Conservation (phyloP, 2,113 vertebrate genomes). For the Polyodon spathula region DNA sequence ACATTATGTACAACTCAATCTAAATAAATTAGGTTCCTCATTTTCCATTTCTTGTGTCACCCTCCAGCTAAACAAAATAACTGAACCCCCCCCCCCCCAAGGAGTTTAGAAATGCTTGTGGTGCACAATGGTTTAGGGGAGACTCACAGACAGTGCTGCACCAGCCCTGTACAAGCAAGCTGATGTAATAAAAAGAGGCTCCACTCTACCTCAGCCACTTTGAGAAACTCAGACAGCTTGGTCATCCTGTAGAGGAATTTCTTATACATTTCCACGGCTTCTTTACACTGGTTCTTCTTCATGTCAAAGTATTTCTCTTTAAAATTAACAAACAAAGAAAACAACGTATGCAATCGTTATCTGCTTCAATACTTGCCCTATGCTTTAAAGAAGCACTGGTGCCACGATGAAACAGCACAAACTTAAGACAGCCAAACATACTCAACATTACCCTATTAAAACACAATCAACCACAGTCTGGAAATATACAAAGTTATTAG, state of each 20-base stretch:
- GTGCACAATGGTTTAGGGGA: not conserved
- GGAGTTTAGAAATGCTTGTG: no score
- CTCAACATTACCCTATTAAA: no score
- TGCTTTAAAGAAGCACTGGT: no score
- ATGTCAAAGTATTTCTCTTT: slow-evolving; percentile 66
- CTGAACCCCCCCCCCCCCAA: no score
- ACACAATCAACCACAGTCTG: no score
- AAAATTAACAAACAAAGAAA: not conserved
- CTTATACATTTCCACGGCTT: slow-evolving; percentile 67
- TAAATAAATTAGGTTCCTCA: no score
- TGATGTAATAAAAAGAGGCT: slow-evolving; percentile 18
- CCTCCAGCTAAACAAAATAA: no score
- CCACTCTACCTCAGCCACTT: slow-evolving; percentile 56
- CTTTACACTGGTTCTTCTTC: slow-evolving; percentile 63
- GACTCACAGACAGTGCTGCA: slow-evolving; percentile 2
- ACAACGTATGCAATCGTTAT: not conserved
- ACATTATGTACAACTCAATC: no score
- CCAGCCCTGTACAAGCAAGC: slow-evolving; percentile 6
- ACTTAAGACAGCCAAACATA: no score
- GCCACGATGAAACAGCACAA: no score
- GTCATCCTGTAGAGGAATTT: slow-evolving; percentile 59
- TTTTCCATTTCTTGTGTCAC: no score
- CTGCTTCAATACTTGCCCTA: not conserved
- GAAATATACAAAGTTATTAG: no score
- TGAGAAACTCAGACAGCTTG: slow-evolving; percentile 58